Evolutionary conservation across 2,797 vertebrate genomes (phyloP).

Genomic region (Anguilla megastoma): DNA sequence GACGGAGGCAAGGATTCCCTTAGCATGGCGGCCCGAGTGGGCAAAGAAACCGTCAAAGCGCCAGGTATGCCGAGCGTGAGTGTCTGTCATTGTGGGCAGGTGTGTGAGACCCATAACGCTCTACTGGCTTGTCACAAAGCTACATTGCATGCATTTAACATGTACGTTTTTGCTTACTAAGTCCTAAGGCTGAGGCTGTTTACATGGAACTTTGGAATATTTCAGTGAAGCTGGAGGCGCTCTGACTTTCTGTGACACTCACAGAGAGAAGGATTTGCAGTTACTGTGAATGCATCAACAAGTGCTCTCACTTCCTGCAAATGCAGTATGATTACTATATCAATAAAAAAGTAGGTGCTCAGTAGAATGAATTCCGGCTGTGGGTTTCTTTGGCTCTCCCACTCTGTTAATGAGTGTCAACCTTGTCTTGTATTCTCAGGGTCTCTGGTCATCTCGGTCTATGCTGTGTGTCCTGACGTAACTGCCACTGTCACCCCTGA

Average conservation of each 20-base stretch:
- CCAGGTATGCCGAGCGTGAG: constrained; percentile 72
- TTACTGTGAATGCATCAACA: neutral
- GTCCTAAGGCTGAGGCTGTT: neutral
- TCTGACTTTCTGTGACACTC: neutral
- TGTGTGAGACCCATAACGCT: neutral
- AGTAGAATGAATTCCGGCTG: neutral
- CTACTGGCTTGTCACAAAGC: neutral
- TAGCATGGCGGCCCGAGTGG: constrained; percentile 90
- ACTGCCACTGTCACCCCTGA: constrained; percentile 90
- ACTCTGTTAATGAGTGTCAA: neutral
- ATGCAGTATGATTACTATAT: neutral
- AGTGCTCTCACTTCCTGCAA: neutral
- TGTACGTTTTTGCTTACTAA: neutral
- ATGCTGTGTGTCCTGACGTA: constrained; percentile 89
- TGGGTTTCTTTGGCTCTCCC: neutral
- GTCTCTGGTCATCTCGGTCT: constrained; percentile 87
- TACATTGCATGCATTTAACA: neutral
- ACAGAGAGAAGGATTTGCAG: neutral
- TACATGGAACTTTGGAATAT: neutral
- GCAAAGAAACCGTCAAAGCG: constrained; percentile 81
- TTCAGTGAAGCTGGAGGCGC: neutral
- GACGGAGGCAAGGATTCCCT: constrained; percentile 94
- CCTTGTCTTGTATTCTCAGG: constrained; percentile 65
- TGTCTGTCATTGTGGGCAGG: neutral
- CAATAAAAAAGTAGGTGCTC: neutral